These are phyloP conservation scores for Periparus ater DNA, from an alignment of 2,797 vertebrate genomes.

Conservation along the genomic window DNA sequence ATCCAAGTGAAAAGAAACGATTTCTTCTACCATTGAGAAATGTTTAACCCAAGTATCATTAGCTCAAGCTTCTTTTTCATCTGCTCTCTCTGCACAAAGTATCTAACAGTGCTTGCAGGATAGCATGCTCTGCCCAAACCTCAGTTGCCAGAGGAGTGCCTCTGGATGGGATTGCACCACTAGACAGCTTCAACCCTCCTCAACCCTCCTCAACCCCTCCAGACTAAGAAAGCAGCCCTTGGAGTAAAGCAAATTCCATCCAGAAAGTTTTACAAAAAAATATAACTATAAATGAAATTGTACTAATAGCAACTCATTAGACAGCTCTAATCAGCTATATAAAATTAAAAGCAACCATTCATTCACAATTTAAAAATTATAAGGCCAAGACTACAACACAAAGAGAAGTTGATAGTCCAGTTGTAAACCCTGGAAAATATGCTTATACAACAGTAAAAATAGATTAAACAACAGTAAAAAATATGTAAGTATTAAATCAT, in stretches of 20 bases:
- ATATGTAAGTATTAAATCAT: background rate
- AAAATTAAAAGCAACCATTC: background rate
- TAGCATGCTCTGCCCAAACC: background rate
- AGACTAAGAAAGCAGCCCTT: background rate
- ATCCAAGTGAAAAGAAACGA: background rate
- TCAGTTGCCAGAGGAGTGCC: background rate
- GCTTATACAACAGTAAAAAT: background rate
- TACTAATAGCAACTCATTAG: background rate
- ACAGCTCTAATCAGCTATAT: background rate
- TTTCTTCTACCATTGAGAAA: background rate
- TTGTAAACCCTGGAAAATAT: background rate
- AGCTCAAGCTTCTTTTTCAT: background rate
- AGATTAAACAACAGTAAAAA: background rate
- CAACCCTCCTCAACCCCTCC: background rate
- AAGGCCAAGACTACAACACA: background rate
- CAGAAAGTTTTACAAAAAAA: background rate
- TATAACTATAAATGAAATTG: background rate
- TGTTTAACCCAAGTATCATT: background rate
- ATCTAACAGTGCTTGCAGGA: background rate
- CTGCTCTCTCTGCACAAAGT: background rate
- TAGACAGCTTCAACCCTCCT: background rate
- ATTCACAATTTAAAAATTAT: background rate
- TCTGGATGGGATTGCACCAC: background rate
- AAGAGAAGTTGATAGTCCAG: background rate
- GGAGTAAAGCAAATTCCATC: background rate